phyloP scores from a whole-genome alignment of 1,140 invertebrate genomes.

The Drosophila funebris region DNA sequence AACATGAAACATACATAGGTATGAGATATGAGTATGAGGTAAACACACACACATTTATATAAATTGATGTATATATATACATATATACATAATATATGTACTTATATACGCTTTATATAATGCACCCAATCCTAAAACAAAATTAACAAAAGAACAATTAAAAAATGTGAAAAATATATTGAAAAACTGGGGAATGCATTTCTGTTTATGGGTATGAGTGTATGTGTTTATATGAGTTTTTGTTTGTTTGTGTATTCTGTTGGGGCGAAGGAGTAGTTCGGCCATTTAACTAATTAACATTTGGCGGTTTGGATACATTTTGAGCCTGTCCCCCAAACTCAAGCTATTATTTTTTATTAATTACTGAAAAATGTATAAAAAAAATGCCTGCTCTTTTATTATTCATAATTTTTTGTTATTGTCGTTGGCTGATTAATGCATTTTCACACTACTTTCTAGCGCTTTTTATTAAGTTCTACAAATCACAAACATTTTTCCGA shows the following conservation, averaged over 20 bases:
- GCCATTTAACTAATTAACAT: constrained; percentile 83
- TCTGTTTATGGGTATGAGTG: constrained; percentile 27
- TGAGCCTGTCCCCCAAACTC: constrained; percentile 29
- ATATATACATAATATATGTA: neutral
- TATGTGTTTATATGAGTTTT: neutral
- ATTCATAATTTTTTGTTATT: constrained; percentile 62
- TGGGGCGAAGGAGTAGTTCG: constrained; percentile 68
- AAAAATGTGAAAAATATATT: constrained; percentile 42
- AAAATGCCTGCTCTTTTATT: constrained; percentile 59
- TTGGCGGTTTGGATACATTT: constrained; percentile 73
- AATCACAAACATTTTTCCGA: constrained; percentile 73
- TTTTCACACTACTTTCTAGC: constrained; percentile 72
- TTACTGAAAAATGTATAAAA: constrained; percentile 80
- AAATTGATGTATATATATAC: constrained; percentile 22
- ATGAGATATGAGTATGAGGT: neutral
- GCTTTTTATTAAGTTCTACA: constrained; percentile 66
- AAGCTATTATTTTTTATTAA: constrained; percentile 50
- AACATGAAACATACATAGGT: neutral
- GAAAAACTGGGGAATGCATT: constrained; percentile 53
- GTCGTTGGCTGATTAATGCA: constrained; percentile 73
- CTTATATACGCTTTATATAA: constrained; percentile 35
- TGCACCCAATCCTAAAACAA: constrained; percentile 49
- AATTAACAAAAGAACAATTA: constrained; percentile 45
- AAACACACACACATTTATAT: constrained; percentile 23
- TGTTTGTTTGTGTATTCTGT: constrained; percentile 21